Evolutionary conservation across 2,797 vertebrate species (phyloP), one percentile per base, ranked within the genome.

Genomic region (Aplochiton taeniatus): DNA sequence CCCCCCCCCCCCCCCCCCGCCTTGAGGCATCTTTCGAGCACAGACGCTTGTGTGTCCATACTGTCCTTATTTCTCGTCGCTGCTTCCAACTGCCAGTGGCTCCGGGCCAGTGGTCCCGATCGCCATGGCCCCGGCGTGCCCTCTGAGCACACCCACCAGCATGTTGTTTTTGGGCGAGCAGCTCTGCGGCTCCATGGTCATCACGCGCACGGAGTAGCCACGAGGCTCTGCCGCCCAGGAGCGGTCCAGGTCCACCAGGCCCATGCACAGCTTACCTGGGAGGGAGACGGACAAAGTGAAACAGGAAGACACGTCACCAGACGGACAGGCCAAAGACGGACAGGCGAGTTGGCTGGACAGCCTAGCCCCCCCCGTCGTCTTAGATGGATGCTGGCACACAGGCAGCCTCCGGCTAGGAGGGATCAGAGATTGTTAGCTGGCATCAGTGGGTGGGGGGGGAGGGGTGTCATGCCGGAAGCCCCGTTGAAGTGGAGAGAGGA

Each of bases 141-240:
- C 58, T 48, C 65, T 43, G 61, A 69, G 46, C 64, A 86, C 82
- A 48, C 96, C 98, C 66, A 98, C 90, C 61, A 99, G 84, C 94
- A 99, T 93, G 90, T 98, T 98, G 88, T 99, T 99, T 88, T 99
- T 99, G 6, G 98, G 97, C 31, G 97, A 97, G 76, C 98, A 99
- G 65, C 93, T 96, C 76, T 96, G 94, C 9, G 96, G 97, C 87
- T 97, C 93, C 98, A 99, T 99, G 49, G 95, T 97, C 70, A 95
- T 93, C 77, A 99, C 94, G 69, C 79, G 88, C 53, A 95, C 94
- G 0, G 87, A 91, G 83, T 97, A 99, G 18, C 93, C 93, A 9
- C 5, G 76, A 69, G 91, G 87, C 90, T 96, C 95, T n/a, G 96
- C 96, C 58, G 91, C 93, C 92, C 91, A 93, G 0, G 95, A 93